phyloP scores from a whole-genome alignment of 2,888 invertebrate species.

The Nemotelus nigrinus region DNA sequence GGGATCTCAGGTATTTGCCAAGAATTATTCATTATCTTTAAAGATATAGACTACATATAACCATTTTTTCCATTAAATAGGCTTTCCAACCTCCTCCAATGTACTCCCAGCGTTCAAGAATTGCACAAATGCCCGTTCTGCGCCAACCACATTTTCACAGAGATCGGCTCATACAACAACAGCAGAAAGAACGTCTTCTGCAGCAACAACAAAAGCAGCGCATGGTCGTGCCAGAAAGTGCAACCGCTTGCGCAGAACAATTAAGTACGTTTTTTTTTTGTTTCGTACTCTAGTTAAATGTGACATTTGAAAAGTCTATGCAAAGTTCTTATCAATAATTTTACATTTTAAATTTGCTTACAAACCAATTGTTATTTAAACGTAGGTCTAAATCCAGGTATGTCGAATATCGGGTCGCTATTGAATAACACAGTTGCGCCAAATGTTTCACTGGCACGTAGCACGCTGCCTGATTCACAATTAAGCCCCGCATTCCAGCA shows the following conservation, averaged over 20 bases:
- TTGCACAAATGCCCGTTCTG: conserved; percentile 58
- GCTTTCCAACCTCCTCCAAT: conserved; percentile 64
- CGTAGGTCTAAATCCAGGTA: conserved; percentile 62
- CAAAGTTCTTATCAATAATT: conserved; percentile 1
- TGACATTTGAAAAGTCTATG: background rate
- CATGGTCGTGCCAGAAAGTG: conserved; percentile 81
- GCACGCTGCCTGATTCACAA: conserved; percentile 70
- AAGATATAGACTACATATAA: background rate
- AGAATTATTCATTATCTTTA: background rate
- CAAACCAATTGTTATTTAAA: conserved; percentile 48
- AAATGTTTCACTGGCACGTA: conserved; percentile 85
- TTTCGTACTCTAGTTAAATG: conserved; percentile 5
- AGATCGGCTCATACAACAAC: conserved; percentile 64
- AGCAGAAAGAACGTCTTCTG: conserved; percentile 77
- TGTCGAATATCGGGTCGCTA: conserved; percentile 80
- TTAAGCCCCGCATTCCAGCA: conserved; percentile 72
- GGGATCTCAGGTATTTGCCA: conserved; percentile 48
- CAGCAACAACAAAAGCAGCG: conserved; percentile 85
- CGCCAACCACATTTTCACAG: conserved; percentile 59
- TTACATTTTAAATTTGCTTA: conserved; percentile 46
- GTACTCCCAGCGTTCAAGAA: conserved; percentile 59
- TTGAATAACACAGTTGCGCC: conserved; percentile 83
- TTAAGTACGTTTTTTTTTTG: conserved; percentile 56
- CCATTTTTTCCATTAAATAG: conserved; percentile 44
- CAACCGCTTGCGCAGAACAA: conserved; percentile 68